phyloP scores from a whole-genome alignment of 2,888 invertebrate genomes.

The Dorcus parallelipipedus region DNA sequence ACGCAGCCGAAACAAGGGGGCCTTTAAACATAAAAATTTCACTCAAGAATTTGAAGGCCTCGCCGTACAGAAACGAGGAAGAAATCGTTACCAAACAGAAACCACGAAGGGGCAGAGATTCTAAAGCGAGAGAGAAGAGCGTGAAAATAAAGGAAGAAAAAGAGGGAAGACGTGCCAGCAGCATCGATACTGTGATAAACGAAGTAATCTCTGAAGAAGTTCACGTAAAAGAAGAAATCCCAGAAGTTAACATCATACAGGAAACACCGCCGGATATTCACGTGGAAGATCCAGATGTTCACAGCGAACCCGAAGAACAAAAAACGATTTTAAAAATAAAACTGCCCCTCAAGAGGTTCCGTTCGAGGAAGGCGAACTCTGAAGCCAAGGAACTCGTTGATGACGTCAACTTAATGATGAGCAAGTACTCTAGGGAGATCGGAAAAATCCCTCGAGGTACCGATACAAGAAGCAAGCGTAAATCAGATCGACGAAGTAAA shows the following conservation, averaged over 20 bases:
- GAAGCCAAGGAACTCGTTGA: no score
- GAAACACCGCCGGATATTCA: no score
- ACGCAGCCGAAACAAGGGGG: not conserved
- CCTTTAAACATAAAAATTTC: constrained; percentile 17
- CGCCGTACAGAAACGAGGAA: not conserved
- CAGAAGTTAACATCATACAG: no score
- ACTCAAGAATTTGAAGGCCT: constrained; percentile 9
- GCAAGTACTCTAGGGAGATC: no score
- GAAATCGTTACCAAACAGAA: not conserved
- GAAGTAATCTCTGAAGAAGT: not conserved
- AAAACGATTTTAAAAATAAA: not conserved
- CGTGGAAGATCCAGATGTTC: no score
- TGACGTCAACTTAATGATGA: no score
- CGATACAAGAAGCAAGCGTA: no score
- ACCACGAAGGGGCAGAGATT: not conserved
- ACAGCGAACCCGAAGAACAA: no score
- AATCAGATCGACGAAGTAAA: no score
- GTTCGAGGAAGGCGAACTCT: no score
- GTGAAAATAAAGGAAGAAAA: not conserved
- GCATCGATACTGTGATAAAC: not conserved
- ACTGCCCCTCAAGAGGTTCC: not conserved
- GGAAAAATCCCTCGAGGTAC: no score
- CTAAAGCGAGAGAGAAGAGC: not conserved
- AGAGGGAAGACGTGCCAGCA: not conserved
- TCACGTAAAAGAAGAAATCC: not conserved